These are phyloP conservation scores for Spicauda simplicius DNA, from an alignment of 2,888 invertebrate species.

Conservation along the genomic window DNA sequence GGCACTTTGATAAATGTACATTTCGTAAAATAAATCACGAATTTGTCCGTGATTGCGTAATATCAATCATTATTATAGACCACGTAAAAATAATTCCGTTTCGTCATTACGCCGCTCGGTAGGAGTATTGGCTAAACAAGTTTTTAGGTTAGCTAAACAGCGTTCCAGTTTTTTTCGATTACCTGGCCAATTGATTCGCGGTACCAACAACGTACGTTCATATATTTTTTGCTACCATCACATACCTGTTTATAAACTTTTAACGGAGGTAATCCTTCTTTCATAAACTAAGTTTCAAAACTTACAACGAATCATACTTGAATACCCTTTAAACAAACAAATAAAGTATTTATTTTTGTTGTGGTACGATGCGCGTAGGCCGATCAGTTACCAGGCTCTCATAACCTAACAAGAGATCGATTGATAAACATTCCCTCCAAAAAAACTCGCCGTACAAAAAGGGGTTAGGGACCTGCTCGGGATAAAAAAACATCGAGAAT, in stretches of 20 bases:
- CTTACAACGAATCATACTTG: too few relatives aligned
- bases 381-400: constrained; percentile 55
- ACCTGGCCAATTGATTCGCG: constrained; percentile 44
- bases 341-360: constrained; percentile 14
- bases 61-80: constrained; percentile 23
- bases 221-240: constrained; percentile 11
- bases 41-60: constrained; percentile 13
- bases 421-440: constrained; percentile 78
- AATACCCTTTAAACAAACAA: constrained; percentile 2
- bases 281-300: not conserved
- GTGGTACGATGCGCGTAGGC: constrained; percentile 29
- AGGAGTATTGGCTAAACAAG: constrained; percentile 52
- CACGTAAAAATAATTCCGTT: constrained; percentile 37
- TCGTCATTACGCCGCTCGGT: constrained; percentile 47
- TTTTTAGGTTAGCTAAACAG: constrained; percentile 65
- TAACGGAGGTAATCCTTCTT: not conserved
- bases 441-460: constrained; percentile 71
- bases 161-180: constrained; percentile 58
- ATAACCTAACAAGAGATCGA: constrained; percentile 74
- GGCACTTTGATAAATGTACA: not conserved
- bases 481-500: constrained; percentile 69
- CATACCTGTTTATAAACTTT: not conserved
- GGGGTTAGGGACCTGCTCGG: constrained; percentile 78
- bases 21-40: constrained; percentile 5
- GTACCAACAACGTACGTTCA: constrained; percentile 3